Base-by-base conservation (phyloP, 2,113 vertebrate species). In the Psettodes erumei region DNA sequence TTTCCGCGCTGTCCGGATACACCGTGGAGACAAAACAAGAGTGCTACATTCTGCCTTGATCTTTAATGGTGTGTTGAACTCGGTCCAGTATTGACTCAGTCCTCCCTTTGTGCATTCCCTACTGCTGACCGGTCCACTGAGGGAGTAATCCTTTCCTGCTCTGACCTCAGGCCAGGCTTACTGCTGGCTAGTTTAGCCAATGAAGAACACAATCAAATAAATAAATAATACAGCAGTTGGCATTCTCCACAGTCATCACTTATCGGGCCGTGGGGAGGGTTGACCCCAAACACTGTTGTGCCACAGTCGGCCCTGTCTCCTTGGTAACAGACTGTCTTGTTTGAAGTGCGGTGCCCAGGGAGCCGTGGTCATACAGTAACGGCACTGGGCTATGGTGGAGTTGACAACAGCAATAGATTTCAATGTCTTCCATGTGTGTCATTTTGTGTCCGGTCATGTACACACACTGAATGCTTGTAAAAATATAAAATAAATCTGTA, bases 241-340 rank as follows among this genome's bases (percentile, higher is more conserved):
- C 91, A 88, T 90, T 92, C 90, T 91, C 86, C 87, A 88, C 86
- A 88, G 90, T 92, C 89, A 92, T 93, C 88, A 93, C 88, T 91
- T 92, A 93, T 90, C 87, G 54, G 85, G 89, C 91, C 84, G 43
- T 76, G 8, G 89, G 90, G 88, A 91, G 62, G 80, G 83, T 62
- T 87, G 87, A 93, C 91, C 91, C 87, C 88, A 84, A 90, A 93
- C 88, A 77, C 88, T 88, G 87, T 85, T 87, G 87, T 83, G 90
- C 91, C 88, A 92, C 86, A 84, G 87, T 83, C 48, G 65, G 86
- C 84, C 72, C 65, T 56, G 91, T 94, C 90, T 88, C 94, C 92
- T 87, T 94, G 91, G 92, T 89, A 94, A 94, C 93, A 86, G 88
- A 90, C 86, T 71, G 80, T 90, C 90, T 89, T 87, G 84, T 92